These are phyloP conservation scores for Ictalurus punctatus DNA, from an alignment of 2,113 vertebrate species.

Conservation along the genomic window DNA sequence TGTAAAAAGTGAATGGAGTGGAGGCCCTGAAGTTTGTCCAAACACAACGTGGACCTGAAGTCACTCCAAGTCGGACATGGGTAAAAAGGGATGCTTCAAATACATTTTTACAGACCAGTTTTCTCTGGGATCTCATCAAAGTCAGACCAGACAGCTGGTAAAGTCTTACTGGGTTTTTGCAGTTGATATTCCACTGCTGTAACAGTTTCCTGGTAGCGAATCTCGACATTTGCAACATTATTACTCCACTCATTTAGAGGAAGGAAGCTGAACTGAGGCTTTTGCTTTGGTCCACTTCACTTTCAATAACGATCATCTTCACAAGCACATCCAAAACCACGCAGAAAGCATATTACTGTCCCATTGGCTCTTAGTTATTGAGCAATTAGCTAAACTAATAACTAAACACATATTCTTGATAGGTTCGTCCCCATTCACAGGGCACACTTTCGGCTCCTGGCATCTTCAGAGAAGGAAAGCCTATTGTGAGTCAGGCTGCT, in stretches of 20 bases:
- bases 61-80: slow-evolving; percentile 6
- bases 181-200: slow-evolving; percentile 52
- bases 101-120: slow-evolving; percentile 16
- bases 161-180: slow-evolving; percentile 39
- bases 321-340: neutral
- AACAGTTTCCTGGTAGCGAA: slow-evolving; percentile 50
- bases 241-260: slow-evolving; percentile 5
- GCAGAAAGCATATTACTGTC: neutral
- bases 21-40: slow-evolving; percentile 43
- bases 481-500: neutral
- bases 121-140: slow-evolving; percentile 43
- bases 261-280: slow-evolving; percentile 3
- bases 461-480: neutral
- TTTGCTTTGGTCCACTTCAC: slow-evolving; percentile 14
- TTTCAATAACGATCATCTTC: neutral
- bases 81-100: slow-evolving; percentile 22
- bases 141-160: slow-evolving; percentile 51
- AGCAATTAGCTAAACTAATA: neutral
- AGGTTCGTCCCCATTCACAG: neutral
- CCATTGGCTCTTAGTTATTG: neutral
- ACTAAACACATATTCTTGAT: no score
- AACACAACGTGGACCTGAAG: neutral
- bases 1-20: slow-evolving; percentile 59
- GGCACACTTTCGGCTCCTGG: neutral
- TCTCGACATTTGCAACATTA: slow-evolving; percentile 49